Evolutionary conservation across 2,888 invertebrate genomes (phyloP).

Genomic region (Callyntrura sp.): DNA sequence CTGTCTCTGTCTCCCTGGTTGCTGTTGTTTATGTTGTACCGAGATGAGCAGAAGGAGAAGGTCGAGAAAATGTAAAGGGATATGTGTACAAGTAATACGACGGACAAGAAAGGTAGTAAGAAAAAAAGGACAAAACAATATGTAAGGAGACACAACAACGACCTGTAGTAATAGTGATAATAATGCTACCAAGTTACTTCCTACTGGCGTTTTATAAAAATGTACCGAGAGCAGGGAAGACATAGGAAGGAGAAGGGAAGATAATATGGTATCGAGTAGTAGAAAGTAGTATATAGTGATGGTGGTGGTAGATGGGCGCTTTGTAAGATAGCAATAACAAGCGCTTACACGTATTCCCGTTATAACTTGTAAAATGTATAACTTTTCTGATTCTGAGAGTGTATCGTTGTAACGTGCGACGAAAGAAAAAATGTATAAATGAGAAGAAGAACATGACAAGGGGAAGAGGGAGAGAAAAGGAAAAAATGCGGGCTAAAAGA

Average conservation of each 20-base stretch:
- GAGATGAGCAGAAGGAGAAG: constrained; percentile 34
- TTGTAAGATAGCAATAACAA: constrained; percentile 8
- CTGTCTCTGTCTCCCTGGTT: not conserved
- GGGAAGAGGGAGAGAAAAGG: constrained; percentile 31
- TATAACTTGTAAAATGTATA: too few relatives aligned
- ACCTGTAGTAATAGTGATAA: constrained; percentile 43
- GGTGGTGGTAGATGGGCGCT: constrained; percentile 17
- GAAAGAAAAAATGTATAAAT: constrained; percentile 57
- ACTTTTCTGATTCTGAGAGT: not conserved
- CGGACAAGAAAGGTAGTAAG: not conserved
- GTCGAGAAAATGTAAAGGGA: constrained; percentile 1
- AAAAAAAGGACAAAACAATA: constrained; percentile 13
- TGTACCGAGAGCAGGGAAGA: too few relatives aligned
- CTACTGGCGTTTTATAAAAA: too few relatives aligned
- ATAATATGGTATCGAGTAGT: constrained; percentile 12
- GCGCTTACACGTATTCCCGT: not conserved
- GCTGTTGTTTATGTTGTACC: not conserved
- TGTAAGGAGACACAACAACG: constrained; percentile 34
- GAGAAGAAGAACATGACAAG: constrained; percentile 29
- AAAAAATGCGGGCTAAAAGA: constrained; percentile 70
- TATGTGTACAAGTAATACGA: not conserved
- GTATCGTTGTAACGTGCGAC: constrained; percentile 54
- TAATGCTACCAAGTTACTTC: constrained; percentile 9
- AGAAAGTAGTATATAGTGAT: not conserved
- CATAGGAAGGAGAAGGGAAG: not conserved